Evolutionary conservation across 2,888 invertebrate genomes (phyloP).

Genomic region (Falcaria lacertinaria): DNA sequence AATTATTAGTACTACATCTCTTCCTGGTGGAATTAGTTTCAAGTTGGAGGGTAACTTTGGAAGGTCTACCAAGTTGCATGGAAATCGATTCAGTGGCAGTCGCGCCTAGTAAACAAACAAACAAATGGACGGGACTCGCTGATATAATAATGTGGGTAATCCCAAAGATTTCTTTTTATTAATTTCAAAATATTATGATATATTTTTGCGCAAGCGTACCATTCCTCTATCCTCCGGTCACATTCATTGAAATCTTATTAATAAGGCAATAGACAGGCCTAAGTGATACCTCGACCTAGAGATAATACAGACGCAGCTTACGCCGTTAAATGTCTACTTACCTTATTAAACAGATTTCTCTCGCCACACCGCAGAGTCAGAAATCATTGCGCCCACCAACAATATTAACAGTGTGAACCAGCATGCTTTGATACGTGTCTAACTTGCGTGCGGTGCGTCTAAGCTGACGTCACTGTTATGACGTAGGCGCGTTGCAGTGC

Average conservation of each 20-base stretch:
- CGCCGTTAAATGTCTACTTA: too few species aligned
- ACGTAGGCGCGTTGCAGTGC: constrained; percentile 8
- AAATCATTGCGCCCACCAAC: constrained; percentile 31
- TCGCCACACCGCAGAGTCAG: constrained; percentile 28
- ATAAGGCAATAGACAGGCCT: not conserved
- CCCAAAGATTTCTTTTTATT: too few species aligned
- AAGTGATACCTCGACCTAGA: not conserved
- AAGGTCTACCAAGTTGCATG: too few species aligned
- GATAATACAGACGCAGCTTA: too few species aligned
- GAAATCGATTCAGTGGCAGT: too few species aligned
- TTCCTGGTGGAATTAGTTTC: too few species aligned
- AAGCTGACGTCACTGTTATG: constrained; percentile 13
- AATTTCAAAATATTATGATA: too few species aligned
- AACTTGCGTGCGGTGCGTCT: constrained; percentile 42
- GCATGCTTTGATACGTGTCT: constrained; percentile 70
- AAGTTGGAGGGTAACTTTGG: too few species aligned
- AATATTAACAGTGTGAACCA: constrained; percentile 63
- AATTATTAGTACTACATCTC: too few species aligned
- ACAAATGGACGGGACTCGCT: too few species aligned
- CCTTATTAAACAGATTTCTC: constrained; percentile 2
- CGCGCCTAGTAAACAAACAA: too few species aligned
- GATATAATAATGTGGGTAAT: too few species aligned
- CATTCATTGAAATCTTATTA: not conserved
- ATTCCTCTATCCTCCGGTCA: not conserved
- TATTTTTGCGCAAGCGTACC: not conserved